These are phyloP conservation scores for Siniperca chuatsi DNA, from an alignment of 2,113 vertebrate genomes.

Conservation along the genomic window DNA sequence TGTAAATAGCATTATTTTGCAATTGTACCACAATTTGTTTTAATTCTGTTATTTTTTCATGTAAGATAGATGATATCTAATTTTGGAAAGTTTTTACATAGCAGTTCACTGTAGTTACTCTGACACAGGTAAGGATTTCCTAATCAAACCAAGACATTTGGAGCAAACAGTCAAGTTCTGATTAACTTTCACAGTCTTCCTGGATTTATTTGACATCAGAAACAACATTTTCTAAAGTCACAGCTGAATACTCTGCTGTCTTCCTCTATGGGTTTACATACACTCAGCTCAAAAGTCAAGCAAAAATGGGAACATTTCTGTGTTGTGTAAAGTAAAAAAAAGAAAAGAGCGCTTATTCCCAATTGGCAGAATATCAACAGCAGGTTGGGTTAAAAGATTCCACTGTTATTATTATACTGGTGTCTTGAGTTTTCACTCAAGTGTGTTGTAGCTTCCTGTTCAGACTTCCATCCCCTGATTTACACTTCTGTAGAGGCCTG, in stretches of 20 bases:
- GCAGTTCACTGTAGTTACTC: background rate
- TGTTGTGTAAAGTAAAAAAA: background rate
- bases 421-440: background rate
- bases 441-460: conserved; percentile 2
- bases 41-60: background rate
- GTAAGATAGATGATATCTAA: background rate
- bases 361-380: conserved; percentile 19
- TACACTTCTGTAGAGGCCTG: conserved; percentile 14
- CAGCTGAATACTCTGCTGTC: background rate
- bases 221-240: conserved; percentile 4
- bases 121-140: background rate
- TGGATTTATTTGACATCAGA: background rate
- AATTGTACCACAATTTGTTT: background rate
- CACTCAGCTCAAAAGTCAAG: conserved; percentile 6
- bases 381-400: conserved; percentile 26
- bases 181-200: conserved; percentile 10
- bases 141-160: background rate
- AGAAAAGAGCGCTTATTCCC: conserved; percentile 18
- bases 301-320: background rate
- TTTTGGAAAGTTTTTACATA: background rate
- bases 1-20: background rate
- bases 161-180: background rate
- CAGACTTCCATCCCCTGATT: conserved; percentile 12
- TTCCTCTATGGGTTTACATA: conserved; percentile 30
- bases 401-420: conserved; percentile 20